Percentiles rank a stretch among this genome's conserved stretches.
Conservation (phyloP, 2,113 vertebrate species). For the Anseranas semipalmata region DNA sequence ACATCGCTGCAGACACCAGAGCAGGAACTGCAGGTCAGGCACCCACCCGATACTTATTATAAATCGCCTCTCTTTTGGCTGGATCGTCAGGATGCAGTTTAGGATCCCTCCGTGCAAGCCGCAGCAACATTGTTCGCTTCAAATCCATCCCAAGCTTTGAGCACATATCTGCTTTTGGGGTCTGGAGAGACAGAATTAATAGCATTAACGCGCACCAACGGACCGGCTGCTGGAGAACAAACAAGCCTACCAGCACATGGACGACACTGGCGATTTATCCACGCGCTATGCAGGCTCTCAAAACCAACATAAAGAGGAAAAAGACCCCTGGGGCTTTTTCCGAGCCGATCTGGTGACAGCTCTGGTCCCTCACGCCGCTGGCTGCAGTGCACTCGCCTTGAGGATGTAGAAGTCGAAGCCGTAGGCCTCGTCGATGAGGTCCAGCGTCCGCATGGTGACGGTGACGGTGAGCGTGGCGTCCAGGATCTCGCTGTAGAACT, state of each 20-base stretch:
- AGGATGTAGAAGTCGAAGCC: slow-evolving; percentile 97
- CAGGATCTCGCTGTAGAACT: slow-evolving; percentile 95
- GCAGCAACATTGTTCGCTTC: slow-evolving; percentile 91
- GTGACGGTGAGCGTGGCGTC: slow-evolving; percentile 84
- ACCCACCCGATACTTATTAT: slow-evolving; percentile 87
- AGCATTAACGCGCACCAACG: rapidly evolving
- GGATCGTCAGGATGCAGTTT: slow-evolving; percentile 83
- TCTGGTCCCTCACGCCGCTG: not conserved
- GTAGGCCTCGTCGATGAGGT: slow-evolving; percentile 88
- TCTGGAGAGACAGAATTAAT: slow-evolving; percentile 71
- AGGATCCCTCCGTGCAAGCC: slow-evolving; percentile 82
- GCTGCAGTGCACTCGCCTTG: slow-evolving; percentile 75
- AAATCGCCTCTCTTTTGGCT: slow-evolving; percentile 79
- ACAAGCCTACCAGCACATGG: rapidly evolving
- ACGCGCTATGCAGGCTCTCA: rapidly evolving
- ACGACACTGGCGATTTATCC: rapidly evolving
- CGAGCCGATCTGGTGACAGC: rapidly evolving
- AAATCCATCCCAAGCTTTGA: slow-evolving; percentile 95
- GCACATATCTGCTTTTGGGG: slow-evolving; percentile 86
- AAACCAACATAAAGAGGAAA: rapidly evolving
- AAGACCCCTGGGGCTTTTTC: rapidly evolving
- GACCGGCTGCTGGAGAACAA: no score
- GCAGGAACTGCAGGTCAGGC: not conserved
- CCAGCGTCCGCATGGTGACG: slow-evolving; percentile 87
- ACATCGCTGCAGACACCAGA: no score